A percentile compares a stretch with the other conserved stretches of the same genome.
Conservation (phyloP, 2,888 invertebrate genomes). For the Andrena fulva region DNA sequence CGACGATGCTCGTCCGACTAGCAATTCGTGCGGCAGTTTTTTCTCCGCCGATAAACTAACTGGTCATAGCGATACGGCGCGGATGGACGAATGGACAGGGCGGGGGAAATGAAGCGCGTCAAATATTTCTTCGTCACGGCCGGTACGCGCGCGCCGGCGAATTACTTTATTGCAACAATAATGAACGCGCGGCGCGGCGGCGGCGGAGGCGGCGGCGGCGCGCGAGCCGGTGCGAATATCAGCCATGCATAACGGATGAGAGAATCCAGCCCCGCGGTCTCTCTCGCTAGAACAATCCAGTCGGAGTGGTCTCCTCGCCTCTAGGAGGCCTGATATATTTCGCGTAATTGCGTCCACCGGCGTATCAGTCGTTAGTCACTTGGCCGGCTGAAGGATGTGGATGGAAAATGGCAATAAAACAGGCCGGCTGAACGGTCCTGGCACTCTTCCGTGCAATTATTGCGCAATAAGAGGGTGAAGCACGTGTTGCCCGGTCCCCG, state of each 20-base stretch:
- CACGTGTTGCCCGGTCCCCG: constrained; percentile 53
- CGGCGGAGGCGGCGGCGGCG: background rate
- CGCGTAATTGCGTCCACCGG: constrained; percentile 65
- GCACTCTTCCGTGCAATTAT: constrained; percentile 71
- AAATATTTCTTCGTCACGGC: constrained; percentile 24
- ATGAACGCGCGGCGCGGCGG: constrained; percentile 6
- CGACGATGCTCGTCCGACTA: background rate
- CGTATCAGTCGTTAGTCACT: constrained; percentile 65
- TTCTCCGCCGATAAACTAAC: constrained; percentile 26
- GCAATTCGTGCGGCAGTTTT: constrained; percentile 20
- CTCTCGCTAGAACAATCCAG: background rate
- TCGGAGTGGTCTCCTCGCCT: constrained; percentile 29
- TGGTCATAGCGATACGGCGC: constrained; percentile 22
- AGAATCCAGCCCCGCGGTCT: constrained; percentile 27
- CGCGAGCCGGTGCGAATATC: constrained; percentile 20
- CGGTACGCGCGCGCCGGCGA: constrained; percentile 5
- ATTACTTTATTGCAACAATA: constrained; percentile 27
- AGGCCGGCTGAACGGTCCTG: constrained; percentile 46
- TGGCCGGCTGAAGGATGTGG: constrained; percentile 58
- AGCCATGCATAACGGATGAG: constrained; percentile 35
- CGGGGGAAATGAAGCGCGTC: constrained; percentile 12
- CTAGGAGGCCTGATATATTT: constrained; percentile 59
- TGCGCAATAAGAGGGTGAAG: constrained; percentile 67
- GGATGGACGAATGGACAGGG: background rate
- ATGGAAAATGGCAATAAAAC: constrained; percentile 69